Evolutionary conservation across 2,797 vertebrate species (phyloP), one percentile per base, ranked within the genome.

Genomic region (Synaphobranchus kaupii): DNA sequence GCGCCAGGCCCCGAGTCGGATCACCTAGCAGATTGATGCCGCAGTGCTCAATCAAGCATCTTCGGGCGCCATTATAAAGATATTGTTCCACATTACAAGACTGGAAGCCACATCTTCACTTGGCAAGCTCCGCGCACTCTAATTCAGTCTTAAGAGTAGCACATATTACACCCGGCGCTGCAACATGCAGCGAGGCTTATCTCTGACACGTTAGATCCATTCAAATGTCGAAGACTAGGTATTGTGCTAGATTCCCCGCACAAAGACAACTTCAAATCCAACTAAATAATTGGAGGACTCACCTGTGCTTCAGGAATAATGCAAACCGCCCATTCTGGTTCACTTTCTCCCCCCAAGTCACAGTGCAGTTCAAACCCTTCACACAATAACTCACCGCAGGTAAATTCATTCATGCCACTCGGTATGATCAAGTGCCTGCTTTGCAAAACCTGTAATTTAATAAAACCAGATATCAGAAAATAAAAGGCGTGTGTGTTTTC

Each of bases 391-490:
- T 86, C 80, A 92, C 83, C 90, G 87, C 91, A 93, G 90, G 91
- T 93, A 91, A 90, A 94, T 92, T 88, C 89, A 94, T 94, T 88
- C 91, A 89, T 88, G 82, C 87, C 90, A 88, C 81, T n/a, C n/a
- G n/a, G n/a, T n/a, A 56, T 68, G 90, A 86, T 89, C 39, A 90
- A 88, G 34, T 88, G 63, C 44, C 87, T 91, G 89, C 92, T 92
- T 88, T 89, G 84, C 90, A 85, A 10, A 85, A 85, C 13, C 71
- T 85, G 71, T 90, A 92, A 92, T 91, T 91, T 83, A 86, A 92
- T 91, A 87, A 88, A 92, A 93, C 92, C 89, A 84, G 84, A 90
- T 90, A 81, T 86, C 85, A 44, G 22, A 90, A 85, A 84, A 89
- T 87, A 31, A 91, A 78, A 87, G 78, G 47, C 68, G 76, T 82